Evolutionary conservation across 1,140 invertebrate genomes (phyloP).

Genomic region (Penaeus chinensis): DNA sequence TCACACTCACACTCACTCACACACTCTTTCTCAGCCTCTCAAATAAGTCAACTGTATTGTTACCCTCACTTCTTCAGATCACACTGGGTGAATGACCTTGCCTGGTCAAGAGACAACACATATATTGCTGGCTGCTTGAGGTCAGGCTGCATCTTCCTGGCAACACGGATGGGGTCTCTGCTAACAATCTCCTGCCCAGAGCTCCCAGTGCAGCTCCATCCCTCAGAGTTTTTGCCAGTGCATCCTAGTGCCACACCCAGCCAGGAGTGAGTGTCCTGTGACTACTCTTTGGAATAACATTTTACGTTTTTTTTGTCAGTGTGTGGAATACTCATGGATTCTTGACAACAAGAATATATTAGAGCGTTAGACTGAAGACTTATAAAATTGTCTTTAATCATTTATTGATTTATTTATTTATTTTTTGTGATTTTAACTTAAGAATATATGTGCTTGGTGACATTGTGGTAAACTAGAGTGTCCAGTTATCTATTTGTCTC

Average conservation of each 20-base stretch:
- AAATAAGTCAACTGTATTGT: not conserved
- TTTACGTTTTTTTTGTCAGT: too few species aligned
- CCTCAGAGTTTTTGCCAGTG: constrained; percentile 18
- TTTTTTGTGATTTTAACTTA: too few species aligned
- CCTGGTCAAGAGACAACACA: constrained; percentile 31
- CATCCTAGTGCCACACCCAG: not conserved
- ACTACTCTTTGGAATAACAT: too few species aligned
- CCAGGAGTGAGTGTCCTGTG: too few species aligned
- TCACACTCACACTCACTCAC: not conserved
- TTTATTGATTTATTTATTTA: too few species aligned
- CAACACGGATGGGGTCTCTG: constrained; percentile 39
- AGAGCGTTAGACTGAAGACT: too few species aligned
- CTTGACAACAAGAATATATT: too few species aligned
- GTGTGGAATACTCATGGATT: too few species aligned
- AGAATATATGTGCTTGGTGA: too few species aligned
- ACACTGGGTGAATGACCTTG: constrained; percentile 36
- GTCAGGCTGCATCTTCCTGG: constrained; percentile 28
- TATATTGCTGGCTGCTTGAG: constrained; percentile 36
- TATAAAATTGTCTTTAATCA: too few species aligned
- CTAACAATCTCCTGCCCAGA: constrained; percentile 33
- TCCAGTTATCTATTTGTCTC: too few species aligned
- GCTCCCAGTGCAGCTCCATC: constrained; percentile 16
- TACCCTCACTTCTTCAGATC: not conserved
- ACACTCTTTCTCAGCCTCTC: not conserved
- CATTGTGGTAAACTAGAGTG: too few species aligned